Base-by-base conservation (phyloP, 2,113 vertebrate species). In the Regulus satrapa region DNA sequence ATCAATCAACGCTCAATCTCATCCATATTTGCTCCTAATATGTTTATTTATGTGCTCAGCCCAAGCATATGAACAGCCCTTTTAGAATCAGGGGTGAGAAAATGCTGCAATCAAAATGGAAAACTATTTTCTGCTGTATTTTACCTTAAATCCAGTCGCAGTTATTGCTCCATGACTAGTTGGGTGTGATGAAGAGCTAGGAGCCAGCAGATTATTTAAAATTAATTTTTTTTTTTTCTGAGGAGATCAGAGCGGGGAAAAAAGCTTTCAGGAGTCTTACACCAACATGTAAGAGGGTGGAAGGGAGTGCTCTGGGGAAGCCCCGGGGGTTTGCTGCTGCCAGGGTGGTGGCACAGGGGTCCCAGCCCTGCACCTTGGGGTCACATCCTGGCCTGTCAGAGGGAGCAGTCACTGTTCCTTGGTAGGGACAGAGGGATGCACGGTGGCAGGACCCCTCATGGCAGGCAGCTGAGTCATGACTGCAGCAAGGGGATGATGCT, bases 361-460 rank as follows among this genome's bases (percentile, higher is more conserved):
- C 59, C 59, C 10, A 12, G 18, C 48, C n/a, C 28, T 13, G 2
- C 4, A 4, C 19, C 29, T 20, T 1, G 4, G 61, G 31, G 20
- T 58, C 12, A 0, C 62, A 49, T 51, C 40, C 62, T 66, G 58
- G 3, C 9, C 17, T 46, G 29, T 43, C 34, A 24, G 58, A 68
- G 40, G 34, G 36, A n/a, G 7, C 1, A 10, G 24, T 10, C 51
- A 10, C 21, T 0, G 10, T 68, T 51, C 54, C 45, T 56, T 46
- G 1, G 0, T 0, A 8, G 20, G 55, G 20, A 55, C 38, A 32
- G 56, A 8, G 77, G 31, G 59, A 3, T 77, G 58, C 0, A 3
- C 5, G 48, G 67, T 2, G 6, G 14, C 49, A 67, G 72, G 61
- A 14, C 23, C 5, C 29, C 14, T 9, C 1, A 0, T 21, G 63